Evolutionary conservation across 2,888 invertebrate genomes (phyloP), one percentile per base, ranked within the genome.

Genomic region (Aphidoletes aphidimyza): DNA sequence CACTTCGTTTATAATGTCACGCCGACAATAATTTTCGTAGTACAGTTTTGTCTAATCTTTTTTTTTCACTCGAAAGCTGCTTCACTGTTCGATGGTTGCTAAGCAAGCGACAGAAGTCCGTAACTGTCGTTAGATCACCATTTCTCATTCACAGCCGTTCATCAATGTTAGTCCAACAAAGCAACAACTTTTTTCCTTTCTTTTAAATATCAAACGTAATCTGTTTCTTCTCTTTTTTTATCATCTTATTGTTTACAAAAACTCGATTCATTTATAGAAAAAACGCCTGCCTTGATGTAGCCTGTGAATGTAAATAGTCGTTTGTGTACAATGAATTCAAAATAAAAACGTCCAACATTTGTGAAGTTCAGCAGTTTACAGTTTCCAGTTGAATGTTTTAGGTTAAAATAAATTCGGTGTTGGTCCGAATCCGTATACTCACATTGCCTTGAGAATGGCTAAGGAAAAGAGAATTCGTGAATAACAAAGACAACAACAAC

Each of bases 311-410:
- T 17, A 30, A 26, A 69, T 34, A 30, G 30, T 30, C 69, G 3
- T 69, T 34, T 69, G 69, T 69, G 30, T 30, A 14, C 14, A 14
- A 69, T 69, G 54, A 22, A 54, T 47, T 19, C n/a, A n/a, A n/a
- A n/a, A 47, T 17, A 30, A 30, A 69, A n/a, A 69, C 34, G 69
- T 14, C n/a, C n/a, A 14, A 26, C 26, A 69, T 30, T 30, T 69
- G 69, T 69, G 30, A 69, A 69, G 30, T 69, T 69, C 34, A 69
- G 69, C 69, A 69, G 26, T 69, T 69, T 69, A 34, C 69, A 69
- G 69, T 69, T 69, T 69, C 34, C 69, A 69, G 26, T 69, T 22
- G 14, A 30, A 30, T 69, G 5, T 69, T 30, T 69, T 30, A 26
- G 34, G 69, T 69, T 69, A 69, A 34, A n/a, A 69, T 30, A 69